These are phyloP conservation scores for Noctua janthina DNA, from an alignment of 2,888 invertebrate genomes.

Conservation along the genomic window DNA sequence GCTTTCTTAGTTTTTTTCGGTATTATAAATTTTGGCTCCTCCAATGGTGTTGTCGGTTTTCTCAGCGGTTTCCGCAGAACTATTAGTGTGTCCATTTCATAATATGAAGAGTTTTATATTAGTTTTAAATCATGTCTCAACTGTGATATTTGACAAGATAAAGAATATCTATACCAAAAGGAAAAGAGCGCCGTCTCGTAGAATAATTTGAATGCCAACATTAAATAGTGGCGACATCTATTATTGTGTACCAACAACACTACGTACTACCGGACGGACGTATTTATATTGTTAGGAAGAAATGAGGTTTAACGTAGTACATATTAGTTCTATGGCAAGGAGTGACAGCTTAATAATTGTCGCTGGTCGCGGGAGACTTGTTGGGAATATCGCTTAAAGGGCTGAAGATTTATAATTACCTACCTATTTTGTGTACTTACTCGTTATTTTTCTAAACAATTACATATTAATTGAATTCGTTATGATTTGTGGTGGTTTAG, in stretches of 20 bases:
- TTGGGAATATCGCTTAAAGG: too few species aligned
- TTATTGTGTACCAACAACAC: neutral
- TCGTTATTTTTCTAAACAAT: too few species aligned
- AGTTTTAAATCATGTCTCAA: slow-evolving; percentile 12
- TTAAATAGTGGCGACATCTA: neutral
- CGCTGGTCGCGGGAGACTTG: too few species aligned
- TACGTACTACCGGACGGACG: too few species aligned
- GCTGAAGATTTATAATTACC: too few species aligned
- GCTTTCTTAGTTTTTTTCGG: slow-evolving; percentile 30
- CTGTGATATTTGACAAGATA: neutral
- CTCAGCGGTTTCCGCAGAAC: slow-evolving; percentile 59
- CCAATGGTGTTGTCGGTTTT: slow-evolving; percentile 7
- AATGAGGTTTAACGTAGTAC: too few species aligned
- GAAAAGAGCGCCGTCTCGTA: neutral
- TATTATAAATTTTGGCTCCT: slow-evolving; percentile 8
- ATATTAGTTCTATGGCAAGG: too few species aligned
- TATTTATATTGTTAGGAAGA: too few species aligned
- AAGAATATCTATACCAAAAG: neutral
- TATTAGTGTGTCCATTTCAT: slow-evolving; percentile 67
- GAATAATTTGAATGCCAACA: neutral
- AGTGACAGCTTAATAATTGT: too few species aligned
- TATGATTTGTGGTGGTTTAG: too few species aligned
- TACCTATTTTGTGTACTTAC: too few species aligned
- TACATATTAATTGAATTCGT: too few species aligned
- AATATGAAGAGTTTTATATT: neutral